phyloP scores from a whole-genome alignment of 1,140 invertebrate species.

The Diuraphis noxia region DNA sequence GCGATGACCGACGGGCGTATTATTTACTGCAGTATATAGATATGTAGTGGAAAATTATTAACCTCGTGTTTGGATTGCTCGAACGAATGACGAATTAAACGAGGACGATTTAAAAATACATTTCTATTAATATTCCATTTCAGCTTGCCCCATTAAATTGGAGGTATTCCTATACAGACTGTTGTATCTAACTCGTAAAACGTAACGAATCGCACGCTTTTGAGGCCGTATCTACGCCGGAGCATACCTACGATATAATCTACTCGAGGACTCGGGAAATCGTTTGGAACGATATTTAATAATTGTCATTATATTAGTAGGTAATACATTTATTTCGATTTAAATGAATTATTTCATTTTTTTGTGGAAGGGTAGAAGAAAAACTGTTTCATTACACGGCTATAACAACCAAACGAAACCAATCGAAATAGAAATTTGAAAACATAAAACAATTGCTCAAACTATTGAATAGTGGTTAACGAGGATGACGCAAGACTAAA shows the following conservation, averaged over 20 bases:
- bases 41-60: background rate
- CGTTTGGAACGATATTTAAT: background rate
- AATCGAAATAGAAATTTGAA: background rate
- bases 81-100: constrained; percentile 48
- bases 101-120: constrained; percentile 50
- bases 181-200: background rate
- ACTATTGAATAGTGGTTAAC: background rate
- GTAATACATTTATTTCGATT: background rate
- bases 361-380: background rate
- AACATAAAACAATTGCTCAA: background rate
- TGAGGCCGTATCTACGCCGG: background rate
- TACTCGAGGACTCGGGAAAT: background rate
- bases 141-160: constrained; percentile 50
- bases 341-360: background rate
- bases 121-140: constrained; percentile 51
- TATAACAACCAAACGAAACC: background rate
- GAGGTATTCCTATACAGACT: constrained; percentile 31
- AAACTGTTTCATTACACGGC: background rate
- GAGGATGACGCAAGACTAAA: background rate
- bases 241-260: background rate
- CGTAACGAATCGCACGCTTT: background rate
- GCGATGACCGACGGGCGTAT: background rate
- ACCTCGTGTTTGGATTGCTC: constrained; percentile 17
- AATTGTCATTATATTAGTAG: background rate
- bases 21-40: background rate